These are phyloP conservation scores for Camelus bactrianus DNA, from an alignment of 2,113 vertebrate species.

Conservation along the genomic window DNA sequence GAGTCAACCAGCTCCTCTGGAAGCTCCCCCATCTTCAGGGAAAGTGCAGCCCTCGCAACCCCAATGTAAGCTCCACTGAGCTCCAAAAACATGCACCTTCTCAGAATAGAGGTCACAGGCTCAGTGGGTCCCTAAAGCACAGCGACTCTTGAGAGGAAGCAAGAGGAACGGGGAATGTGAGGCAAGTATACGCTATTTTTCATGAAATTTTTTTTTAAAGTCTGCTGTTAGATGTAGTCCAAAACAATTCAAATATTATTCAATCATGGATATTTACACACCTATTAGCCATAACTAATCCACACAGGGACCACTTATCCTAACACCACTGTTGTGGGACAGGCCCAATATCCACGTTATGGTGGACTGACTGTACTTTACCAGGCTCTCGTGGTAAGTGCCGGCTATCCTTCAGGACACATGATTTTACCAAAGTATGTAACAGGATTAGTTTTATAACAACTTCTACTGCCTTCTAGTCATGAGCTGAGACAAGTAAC, in stretches of 20 bases:
- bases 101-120: neutral
- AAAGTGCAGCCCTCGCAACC: neutral
- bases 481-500: constrained; percentile 25
- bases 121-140: neutral
- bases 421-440: constrained; percentile 38
- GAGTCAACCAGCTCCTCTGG: neutral
- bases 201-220: neutral
- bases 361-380: neutral
- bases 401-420: neutral
- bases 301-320: neutral
- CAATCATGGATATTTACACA: neutral
- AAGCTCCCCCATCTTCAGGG: neutral
- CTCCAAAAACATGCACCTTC: neutral
- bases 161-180: neutral
- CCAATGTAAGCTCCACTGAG: neutral
- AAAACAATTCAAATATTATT: neutral
- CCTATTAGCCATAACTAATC: neutral
- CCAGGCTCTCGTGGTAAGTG: neutral
- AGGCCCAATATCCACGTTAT: neutral
- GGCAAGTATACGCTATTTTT: neutral
- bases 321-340: neutral
- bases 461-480: constrained; percentile 21
- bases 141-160: neutral
- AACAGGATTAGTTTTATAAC: constrained; percentile 49
- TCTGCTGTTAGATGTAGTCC: neutral